Evolutionary conservation across 2,113 vertebrate species (phyloP), one percentile per base, ranked within the genome.

Genomic region (Vulpes lagopus): DNA sequence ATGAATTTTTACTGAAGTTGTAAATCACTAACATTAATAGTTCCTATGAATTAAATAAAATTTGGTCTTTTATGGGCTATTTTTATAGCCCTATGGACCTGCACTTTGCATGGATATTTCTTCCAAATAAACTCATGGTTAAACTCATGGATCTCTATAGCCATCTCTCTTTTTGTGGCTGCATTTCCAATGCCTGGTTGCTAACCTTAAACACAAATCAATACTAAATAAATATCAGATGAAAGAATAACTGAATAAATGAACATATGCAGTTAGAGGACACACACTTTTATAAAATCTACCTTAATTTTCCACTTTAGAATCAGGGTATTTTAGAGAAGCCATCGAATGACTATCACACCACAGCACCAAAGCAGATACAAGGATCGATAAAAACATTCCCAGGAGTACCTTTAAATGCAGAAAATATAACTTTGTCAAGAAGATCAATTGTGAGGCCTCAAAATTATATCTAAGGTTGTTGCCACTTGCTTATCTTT

Each of bases 241-340:
- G 51, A 62, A 85, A 35, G 0, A 85, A 93, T 43, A 74, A 74
- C 69, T n/a, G 11, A 91, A 93, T 89, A 27, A 84, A 60, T 57
- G 7, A 89, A 25, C 67, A 64, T 32, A 38, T 16, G 19, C 2
- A 38, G 2, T 89, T 81, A 64, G n/a, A 93, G 23, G 5, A 2
- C 20, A 62, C 19, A 49, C 5, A 78, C 19, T 3, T 95, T 95
- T 76, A 82, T n/a, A 71, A 11, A 35, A 35, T 32, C 5, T 62
- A 69, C 35, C 12, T 82, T 92, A 92, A 74, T 12, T 80, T 51
- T 9, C 17, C 8, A 5, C 53, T 84, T 96, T 30, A 51, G 17
- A 80, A 49, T 82, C 38, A 69, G 23, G 23, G 38, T 95, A 92
- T 91, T 95, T 95, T 95, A 83, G n/a, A 71, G 17, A 86, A 90